Conservation (phyloP, 1,140 invertebrate genomes). For the Spodoptera litura region DNA sequence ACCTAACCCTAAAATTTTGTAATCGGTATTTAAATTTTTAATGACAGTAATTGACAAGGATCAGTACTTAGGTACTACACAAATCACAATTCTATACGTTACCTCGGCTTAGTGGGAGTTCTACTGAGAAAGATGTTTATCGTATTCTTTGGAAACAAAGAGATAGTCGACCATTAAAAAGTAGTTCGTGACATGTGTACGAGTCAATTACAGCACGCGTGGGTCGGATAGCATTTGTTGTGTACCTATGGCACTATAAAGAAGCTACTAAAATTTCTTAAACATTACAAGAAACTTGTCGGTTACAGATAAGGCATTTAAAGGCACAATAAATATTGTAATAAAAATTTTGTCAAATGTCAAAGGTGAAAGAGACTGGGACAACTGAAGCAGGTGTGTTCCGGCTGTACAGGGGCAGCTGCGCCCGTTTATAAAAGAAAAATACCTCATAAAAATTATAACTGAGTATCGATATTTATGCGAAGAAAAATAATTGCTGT, state of each 20-base stretch:
- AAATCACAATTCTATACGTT: conserved; percentile 39
- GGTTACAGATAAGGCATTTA: conserved; percentile 40
- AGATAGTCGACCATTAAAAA: conserved; percentile 42
- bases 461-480: conserved; percentile 33
- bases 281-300: neutral
- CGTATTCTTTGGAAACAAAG: conserved; percentile 43
- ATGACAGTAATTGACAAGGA: conserved; percentile 32
- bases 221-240: conserved; percentile 1
- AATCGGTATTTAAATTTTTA: conserved; percentile 42
- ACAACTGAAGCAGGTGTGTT: conserved; percentile 59
- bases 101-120: conserved; percentile 37
- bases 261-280: conserved; percentile 24
- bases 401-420: conserved; percentile 47
- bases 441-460: conserved; percentile 40
- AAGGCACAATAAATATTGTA: conserved; percentile 44
- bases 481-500: conserved; percentile 41
- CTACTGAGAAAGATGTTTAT: conserved; percentile 43
- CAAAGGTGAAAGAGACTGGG: conserved; percentile 60
- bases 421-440: conserved; percentile 41
- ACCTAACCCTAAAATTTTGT: conserved; percentile 41
- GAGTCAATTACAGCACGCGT: conserved; percentile 44
- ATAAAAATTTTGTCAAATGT: conserved; percentile 60
- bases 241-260: neutral
- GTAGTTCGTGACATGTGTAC: conserved; percentile 49
- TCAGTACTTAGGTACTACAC: conserved; percentile 26